These are phyloP conservation scores for Akabosia matsudoensis DNA, from an alignment of 1,140 invertebrate species.

Conservation along the genomic window DNA sequence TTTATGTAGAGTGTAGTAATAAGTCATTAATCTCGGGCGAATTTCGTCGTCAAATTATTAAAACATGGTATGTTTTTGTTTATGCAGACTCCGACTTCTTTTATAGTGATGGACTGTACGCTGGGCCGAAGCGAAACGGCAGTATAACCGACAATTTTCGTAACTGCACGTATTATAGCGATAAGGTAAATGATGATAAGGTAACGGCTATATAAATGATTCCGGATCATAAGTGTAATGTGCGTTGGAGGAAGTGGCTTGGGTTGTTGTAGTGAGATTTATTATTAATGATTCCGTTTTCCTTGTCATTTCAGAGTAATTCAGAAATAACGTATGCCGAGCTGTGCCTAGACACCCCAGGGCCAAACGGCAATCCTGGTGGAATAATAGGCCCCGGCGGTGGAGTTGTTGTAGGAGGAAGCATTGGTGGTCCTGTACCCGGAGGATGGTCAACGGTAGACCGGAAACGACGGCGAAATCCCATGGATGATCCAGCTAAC, in stretches of 20 bases:
- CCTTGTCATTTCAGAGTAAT: conserved; percentile 46
- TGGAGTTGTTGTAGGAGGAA: conserved; percentile 2
- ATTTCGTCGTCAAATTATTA: too few relatives aligned
- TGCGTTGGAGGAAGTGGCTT: background rate
- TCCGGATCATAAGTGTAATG: too few relatives aligned
- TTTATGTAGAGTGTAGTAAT: too few relatives aligned
- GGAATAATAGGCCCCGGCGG: background rate
- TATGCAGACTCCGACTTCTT: conserved; percentile 42
- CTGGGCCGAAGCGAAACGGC: conserved; percentile 45
- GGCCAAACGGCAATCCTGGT: conserved; percentile 10
- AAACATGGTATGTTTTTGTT: background rate
- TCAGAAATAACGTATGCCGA: conserved; percentile 71
- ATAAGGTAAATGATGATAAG: conserved; percentile 39
- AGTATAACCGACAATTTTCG: conserved; percentile 46
- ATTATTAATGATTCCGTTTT: conserved; percentile 2
- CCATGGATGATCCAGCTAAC: conserved; percentile 37
- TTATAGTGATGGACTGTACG: conserved; percentile 40
- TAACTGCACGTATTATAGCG: conserved; percentile 46
- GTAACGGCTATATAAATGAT: too few relatives aligned
- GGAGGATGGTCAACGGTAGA: conserved; percentile 42
- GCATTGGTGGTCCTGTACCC: conserved; percentile 11
- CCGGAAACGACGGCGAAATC: conserved; percentile 42
- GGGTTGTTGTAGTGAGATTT: background rate
- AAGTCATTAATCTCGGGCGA: too few relatives aligned
- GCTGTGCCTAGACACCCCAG: conserved; percentile 56